These are phyloP conservation scores for Glyptemys insculpta DNA, from an alignment of 2,797 vertebrate species.

Conservation along the genomic window DNA sequence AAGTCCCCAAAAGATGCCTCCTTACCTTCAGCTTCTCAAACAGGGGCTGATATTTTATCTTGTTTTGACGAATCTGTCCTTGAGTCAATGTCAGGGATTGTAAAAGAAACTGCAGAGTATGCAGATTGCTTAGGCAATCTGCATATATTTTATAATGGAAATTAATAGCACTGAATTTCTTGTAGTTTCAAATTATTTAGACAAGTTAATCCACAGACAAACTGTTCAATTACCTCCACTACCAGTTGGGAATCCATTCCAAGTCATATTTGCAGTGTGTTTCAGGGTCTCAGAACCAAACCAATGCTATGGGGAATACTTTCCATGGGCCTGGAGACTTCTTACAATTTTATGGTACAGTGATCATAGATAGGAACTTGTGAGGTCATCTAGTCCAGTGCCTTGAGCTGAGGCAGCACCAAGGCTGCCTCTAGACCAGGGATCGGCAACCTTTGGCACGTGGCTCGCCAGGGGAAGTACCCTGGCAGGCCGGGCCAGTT, in stretches of 20 bases:
- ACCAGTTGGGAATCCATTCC: not conserved
- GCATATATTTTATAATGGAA: not conserved
- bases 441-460: too few relatives aligned
- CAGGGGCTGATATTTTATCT: slow-evolving; percentile 5
- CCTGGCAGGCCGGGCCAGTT: too few relatives aligned
- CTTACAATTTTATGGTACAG: not conserved
- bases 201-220: not conserved
- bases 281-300: not conserved
- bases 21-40: not conserved
- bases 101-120: not conserved
- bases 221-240: not conserved
- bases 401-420: not conserved
- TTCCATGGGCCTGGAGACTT: not conserved
- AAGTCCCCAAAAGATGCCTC: not conserved
- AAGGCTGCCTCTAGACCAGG: not conserved
- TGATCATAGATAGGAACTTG: not conserved
- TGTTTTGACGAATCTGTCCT: not conserved
- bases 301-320: not conserved
- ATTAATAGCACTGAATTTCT: not conserved
- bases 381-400: not conserved
- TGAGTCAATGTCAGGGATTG: not conserved
- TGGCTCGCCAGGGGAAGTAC: too few relatives aligned
- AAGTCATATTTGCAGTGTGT: not conserved
- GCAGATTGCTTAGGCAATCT: not conserved
- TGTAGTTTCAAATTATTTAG: not conserved